Evolutionary conservation across 2,797 vertebrate genomes (phyloP).

Genomic region (Meda fulgida): DNA sequence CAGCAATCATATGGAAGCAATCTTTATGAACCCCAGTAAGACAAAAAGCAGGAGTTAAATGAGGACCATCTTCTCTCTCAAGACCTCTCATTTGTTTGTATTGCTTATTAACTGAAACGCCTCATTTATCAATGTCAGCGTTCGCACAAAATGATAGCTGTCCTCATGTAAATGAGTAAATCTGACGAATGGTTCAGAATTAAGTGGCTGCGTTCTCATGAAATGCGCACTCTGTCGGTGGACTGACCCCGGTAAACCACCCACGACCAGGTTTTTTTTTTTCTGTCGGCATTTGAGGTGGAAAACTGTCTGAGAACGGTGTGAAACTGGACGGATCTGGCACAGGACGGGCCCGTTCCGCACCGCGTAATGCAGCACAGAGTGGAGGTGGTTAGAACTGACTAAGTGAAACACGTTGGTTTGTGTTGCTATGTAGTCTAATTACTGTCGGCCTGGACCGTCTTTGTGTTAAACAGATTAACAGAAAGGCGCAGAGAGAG

Average conservation of each 20-base stretch:
- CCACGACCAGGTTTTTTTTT: conserved; percentile 80
- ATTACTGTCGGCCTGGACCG: conserved; percentile 23
- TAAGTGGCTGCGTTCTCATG: conserved; percentile 84
- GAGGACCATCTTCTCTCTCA: conserved; percentile 83
- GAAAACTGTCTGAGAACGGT: conserved; percentile 77
- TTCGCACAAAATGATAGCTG: conserved; percentile 84
- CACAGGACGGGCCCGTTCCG: conserved; percentile 78
- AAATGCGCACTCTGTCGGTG: conserved; percentile 82
- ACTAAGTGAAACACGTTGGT: conserved; percentile 30
- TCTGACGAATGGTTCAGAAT: conserved; percentile 83
- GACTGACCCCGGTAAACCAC: conserved; percentile 82
- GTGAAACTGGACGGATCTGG: conserved; percentile 82
- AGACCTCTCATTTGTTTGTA: conserved; percentile 85
- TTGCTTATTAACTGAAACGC: conserved; percentile 86
- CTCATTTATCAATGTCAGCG: conserved; percentile 85
- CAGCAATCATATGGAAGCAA: conserved; percentile 82
- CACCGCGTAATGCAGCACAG: conserved; percentile 64
- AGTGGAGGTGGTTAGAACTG: conserved; percentile 50
- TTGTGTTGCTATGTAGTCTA: conserved; percentile 27
- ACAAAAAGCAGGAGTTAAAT: conserved; percentile 81
- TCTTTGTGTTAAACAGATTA: conserved; percentile 49
- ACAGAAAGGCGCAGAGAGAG: conserved; percentile 20
- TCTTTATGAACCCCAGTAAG: conserved; percentile 74
- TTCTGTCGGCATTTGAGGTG: conserved; percentile 71
- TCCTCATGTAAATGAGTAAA: conserved; percentile 85